Evolutionary conservation across 2,888 invertebrate species (phyloP).

Genomic region (Meloe dianella): DNA sequence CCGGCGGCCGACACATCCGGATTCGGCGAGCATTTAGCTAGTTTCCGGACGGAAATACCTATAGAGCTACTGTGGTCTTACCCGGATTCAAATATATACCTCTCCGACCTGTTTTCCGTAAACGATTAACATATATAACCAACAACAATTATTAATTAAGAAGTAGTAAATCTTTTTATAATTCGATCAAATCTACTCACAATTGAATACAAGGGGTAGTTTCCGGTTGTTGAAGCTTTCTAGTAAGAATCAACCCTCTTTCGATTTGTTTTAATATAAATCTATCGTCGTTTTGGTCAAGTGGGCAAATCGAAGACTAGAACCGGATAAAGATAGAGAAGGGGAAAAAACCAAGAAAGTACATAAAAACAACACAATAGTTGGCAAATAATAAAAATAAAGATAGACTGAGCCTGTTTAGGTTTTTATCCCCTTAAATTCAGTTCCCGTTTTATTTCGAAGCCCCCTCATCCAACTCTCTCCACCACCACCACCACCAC

Average conservation of each 20-base stretch:
- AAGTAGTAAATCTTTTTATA: not conserved
- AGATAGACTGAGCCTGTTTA: slow-evolving; percentile 23
- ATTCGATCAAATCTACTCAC: slow-evolving; percentile 1
- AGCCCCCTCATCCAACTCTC: slow-evolving; percentile 13
- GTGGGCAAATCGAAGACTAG: slow-evolving; percentile 53
- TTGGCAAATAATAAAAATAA: slow-evolving; percentile 25
- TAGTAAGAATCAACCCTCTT: slow-evolving; percentile 46
- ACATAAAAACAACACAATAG: too few species aligned
- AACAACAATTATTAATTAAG: slow-evolving; percentile 12
- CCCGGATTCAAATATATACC: slow-evolving; percentile 46
- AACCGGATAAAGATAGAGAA: slow-evolving; percentile 19
- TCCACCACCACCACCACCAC: slow-evolving; percentile 15
- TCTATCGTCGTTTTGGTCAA: slow-evolving; percentile 46
- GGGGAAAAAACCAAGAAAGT: too few species aligned
- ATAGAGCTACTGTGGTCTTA: slow-evolving; percentile 51
- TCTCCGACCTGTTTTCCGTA: slow-evolving; percentile 12
- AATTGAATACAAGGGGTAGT: slow-evolving; percentile 6
- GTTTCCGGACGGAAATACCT: slow-evolving; percentile 56
- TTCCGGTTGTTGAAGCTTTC: too few species aligned
- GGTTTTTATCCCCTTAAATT: not conserved
- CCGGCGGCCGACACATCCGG: slow-evolving; percentile 55
- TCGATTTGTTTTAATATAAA: slow-evolving; percentile 29
- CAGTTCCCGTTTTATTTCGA: slow-evolving; percentile 47
- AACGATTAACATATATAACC: not conserved
- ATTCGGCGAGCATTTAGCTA: slow-evolving; percentile 55